Base-by-base conservation (phyloP, 92 coral and sea anemone genomes). In the Porites evermanni region DNA sequence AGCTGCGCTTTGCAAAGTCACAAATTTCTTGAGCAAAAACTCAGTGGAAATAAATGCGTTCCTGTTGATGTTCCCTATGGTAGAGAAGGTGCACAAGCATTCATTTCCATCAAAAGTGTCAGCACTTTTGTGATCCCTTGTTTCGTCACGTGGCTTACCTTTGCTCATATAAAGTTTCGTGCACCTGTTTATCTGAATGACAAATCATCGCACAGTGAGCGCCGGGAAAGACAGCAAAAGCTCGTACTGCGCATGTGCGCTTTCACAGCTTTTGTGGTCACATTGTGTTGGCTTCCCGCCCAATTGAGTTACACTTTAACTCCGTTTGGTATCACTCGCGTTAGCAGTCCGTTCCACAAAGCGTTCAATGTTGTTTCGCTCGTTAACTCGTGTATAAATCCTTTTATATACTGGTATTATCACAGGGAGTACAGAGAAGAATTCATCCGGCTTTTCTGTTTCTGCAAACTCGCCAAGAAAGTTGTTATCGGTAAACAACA, bases 271-370 rank as follows among this genome's bases (percentile, higher is more conserved):
- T 50, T 47, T 11, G 79, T 63, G 44, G 12, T 81, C 19, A 56
- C 70, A 4, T 7, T 82, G 29, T 58, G 86, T 19, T 82, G 72
- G 86, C 18, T 82, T 16, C 86, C 79, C 20, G 70, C 79, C 12
- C 86, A 82, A 65, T 56, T 82, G 44, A 82, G 86, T 82, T 82
- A 82, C 52, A 82, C 71, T 73, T 72, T 60, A 16, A 29, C 69
- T 18, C 79, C 79, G 17, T 82, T 72, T 71, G 86, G 72, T 14
- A 82, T 72, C 79, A 82, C 86, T 12, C 56, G 52, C 14, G 60
- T 82, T 3, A 38, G n/a, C 12, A 60, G 86, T 63, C 18, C 79
- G 7, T 64, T 72, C 14, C 86, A 60, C 86, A 56, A 70, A 23
- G 32, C 67, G 85, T 81, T 44, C 59, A 59, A 32, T 12, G 79